Conservation (phyloP, 2,113 vertebrate genomes). For the Amazona guildingii region DNA sequence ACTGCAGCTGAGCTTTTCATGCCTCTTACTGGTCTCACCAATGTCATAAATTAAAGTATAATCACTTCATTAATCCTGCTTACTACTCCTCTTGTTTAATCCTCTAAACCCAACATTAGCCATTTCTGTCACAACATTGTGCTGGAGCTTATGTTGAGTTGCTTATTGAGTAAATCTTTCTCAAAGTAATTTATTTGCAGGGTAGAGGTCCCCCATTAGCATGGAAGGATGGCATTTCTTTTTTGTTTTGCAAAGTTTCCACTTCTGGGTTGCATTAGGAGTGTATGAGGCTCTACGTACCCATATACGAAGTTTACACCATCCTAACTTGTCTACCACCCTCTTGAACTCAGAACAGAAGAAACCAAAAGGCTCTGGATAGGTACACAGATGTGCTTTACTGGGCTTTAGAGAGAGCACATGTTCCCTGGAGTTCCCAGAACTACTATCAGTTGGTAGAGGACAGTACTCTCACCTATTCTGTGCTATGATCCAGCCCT, state of each 20-base stretch:
- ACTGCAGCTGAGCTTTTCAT: neutral
- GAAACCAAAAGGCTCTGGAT: neutral
- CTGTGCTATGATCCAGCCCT: neutral
- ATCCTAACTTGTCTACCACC: no score
- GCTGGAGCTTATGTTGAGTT: neutral
- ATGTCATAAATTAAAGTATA: constrained; percentile 43
- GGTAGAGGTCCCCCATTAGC: neutral
- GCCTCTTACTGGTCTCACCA: neutral
- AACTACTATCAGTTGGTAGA: neutral
- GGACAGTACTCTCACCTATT: neutral
- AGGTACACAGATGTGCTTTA: neutral
- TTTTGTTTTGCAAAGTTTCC: neutral
- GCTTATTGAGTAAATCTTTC: constrained; percentile 25
- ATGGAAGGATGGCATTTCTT: neutral
- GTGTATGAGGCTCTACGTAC: neutral
- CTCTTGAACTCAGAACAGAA: neutral
- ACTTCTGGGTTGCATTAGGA: neutral
- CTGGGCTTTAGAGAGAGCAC: neutral
- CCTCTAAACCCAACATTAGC: constrained; percentile 20
- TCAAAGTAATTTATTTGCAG: neutral
- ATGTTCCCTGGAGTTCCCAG: neutral
- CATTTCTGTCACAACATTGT: constrained; percentile 15
- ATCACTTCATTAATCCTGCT: constrained; percentile 48
- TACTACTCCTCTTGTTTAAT: constrained; percentile 14
- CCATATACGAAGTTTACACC: accelerated